Evolutionary conservation across 2,797 vertebrate species (phyloP).

Genomic region (Podargus strigoides): DNA sequence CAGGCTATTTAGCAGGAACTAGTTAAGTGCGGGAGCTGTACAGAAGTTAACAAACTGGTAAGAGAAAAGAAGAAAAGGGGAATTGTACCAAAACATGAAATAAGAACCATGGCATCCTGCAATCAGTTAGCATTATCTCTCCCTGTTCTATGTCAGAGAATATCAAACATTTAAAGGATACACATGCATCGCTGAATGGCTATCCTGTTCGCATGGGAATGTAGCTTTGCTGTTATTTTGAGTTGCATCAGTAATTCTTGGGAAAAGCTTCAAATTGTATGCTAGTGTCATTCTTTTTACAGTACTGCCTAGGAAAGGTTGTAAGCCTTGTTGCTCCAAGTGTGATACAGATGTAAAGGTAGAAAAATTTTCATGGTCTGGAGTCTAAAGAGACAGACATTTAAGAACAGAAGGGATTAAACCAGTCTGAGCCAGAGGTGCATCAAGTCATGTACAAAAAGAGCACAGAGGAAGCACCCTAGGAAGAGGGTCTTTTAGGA

Average conservation of each 20-base stretch:
- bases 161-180: not conserved
- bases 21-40: not conserved
- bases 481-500: not conserved
- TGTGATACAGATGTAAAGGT: not conserved
- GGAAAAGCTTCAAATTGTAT: not conserved
- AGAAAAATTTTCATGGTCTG: not conserved
- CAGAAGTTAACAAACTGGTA: not conserved
- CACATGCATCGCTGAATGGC: not conserved
- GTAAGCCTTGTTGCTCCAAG: not conserved
- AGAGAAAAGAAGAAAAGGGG: not conserved
- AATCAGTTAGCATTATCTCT: not conserved
- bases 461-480: not conserved
- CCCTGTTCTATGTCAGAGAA: not conserved
- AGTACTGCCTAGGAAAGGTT: not conserved
- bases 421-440: not conserved
- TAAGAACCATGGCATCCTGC: not conserved
- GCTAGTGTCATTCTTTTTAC: not conserved
- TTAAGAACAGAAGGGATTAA: not conserved
- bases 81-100: not conserved
- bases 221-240: not conserved
- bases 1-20: not conserved
- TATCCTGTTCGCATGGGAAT: not conserved
- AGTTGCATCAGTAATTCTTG: not conserved
- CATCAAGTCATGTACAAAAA: not conserved
- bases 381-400: not conserved